Percentiles rank a stretch among this genome's conserved stretches.
These are phyloP conservation scores for Caenorhabditis sulstoni DNA, from an alignment of 2,888 invertebrate genomes.

Conservation along the genomic window DNA sequence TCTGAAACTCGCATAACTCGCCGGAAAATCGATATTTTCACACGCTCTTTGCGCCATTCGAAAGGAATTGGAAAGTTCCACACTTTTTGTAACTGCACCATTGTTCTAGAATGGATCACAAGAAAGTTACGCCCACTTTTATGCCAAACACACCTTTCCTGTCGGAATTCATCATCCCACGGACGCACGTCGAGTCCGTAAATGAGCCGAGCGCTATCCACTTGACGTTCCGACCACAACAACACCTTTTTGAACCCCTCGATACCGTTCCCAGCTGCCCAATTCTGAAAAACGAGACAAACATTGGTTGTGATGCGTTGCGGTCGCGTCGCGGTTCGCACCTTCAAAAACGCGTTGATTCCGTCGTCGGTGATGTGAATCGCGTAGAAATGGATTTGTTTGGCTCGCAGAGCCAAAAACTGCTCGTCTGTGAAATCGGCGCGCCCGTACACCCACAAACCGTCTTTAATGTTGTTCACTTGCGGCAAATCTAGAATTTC, in stretches of 20 bases:
- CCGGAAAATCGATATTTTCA: no score
- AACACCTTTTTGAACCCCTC: neutral
- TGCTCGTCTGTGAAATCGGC: constrained; percentile 6
- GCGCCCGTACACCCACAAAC: neutral
- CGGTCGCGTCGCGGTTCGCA: no score
- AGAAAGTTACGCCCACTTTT: no score
- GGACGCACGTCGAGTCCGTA: neutral
- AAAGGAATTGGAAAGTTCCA: no score
- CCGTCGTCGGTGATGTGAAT: constrained; percentile 5
- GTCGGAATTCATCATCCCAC: constrained; percentile 1
- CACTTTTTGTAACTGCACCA: no score
- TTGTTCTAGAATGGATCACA: no score
- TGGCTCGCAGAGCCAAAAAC: constrained; percentile 1
- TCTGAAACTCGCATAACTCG: no score
- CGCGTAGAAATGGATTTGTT: neutral
- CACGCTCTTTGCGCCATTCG: no score
- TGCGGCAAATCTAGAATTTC: neutral
- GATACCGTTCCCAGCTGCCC: neutral
- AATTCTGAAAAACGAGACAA: constrained; percentile 1
- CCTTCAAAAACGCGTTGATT: constrained; percentile 2
- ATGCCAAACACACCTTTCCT: neutral
- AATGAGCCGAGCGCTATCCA: no score
- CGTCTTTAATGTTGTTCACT: neutral
- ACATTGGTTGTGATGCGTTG: no score
- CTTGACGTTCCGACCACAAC: neutral